phyloP scores from a whole-genome alignment of 2,113 vertebrate species.

The Hyla sarda region DNA sequence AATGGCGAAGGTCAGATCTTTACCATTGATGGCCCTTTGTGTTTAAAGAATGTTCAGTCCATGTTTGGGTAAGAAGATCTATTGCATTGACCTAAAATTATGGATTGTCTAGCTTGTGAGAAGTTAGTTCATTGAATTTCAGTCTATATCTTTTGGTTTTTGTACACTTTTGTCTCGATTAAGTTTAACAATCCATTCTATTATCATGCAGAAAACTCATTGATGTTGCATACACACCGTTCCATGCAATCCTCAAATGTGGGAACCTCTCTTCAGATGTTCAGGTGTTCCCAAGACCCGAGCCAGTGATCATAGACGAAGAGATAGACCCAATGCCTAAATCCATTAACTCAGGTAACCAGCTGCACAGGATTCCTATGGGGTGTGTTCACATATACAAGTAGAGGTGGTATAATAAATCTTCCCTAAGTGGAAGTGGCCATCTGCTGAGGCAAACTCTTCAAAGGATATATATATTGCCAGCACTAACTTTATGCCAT shows the following conservation, averaged over 20 bases:
- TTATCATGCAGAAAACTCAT: slow-evolving; percentile 85
- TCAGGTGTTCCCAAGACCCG: slow-evolving; percentile 96
- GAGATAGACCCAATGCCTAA: slow-evolving; percentile 92
- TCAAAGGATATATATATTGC: no score
- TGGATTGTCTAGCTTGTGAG: neutral
- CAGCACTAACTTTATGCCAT: neutral
- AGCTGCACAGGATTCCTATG: neutral
- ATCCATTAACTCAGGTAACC: slow-evolving; percentile 88
- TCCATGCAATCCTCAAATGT: slow-evolving; percentile 94
- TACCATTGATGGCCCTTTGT: slow-evolving; percentile 91
- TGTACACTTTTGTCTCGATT: neutral
- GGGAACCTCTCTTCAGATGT: slow-evolving; percentile 95
- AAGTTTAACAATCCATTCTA: neutral
- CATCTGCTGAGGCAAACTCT: no score
- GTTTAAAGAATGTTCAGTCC: slow-evolving; percentile 95
- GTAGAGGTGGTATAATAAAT: no score
- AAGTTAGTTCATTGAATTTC: neutral
- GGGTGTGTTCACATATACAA: neutral
- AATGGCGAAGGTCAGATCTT: slow-evolving; percentile 96
- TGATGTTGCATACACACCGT: slow-evolving; percentile 92
- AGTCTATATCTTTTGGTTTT: neutral
- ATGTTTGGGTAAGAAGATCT: slow-evolving; percentile 91
- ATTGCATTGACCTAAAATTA: neutral
- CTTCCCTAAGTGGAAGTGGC: no score
- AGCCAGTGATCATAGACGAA: slow-evolving; percentile 90